Conservation (phyloP, 2,113 vertebrate genomes). For the Corythaeola cristata region DNA sequence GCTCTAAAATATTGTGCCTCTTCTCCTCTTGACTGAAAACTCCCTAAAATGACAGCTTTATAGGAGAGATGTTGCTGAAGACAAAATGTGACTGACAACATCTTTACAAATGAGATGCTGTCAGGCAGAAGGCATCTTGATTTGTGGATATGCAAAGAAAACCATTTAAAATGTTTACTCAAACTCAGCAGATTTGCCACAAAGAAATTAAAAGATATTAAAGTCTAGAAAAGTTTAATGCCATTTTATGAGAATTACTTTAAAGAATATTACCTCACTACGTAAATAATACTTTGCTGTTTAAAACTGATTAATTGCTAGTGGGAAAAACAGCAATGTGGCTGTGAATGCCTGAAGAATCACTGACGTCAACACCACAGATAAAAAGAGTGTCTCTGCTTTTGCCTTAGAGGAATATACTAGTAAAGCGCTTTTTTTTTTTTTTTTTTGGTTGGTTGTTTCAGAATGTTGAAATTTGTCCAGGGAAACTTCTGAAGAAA, state of each 20-base stretch:
- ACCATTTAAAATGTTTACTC: not conserved
- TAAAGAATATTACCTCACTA: not conserved
- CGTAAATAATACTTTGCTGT: not conserved
- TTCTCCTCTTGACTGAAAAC: not conserved
- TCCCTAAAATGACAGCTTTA: not conserved
- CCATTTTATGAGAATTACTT: not conserved
- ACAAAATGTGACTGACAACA: slow-evolving; percentile 1
- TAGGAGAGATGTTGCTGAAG: not conserved
- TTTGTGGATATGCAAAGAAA: not conserved
- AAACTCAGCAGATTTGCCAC: not conserved
- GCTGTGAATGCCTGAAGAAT: not conserved
- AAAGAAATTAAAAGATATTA: not conserved
- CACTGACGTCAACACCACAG: not conserved
- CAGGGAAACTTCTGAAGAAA: not conserved
- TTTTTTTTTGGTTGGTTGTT: not conserved
- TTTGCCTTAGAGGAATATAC: not conserved
- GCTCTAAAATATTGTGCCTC: not conserved
- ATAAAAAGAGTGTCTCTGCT: not conserved
- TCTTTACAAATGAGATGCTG: not conserved
- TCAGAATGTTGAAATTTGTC: not conserved
- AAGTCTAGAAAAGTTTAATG: not conserved
- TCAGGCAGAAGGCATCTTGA: slow-evolving; percentile 3
- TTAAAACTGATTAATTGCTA: not conserved
- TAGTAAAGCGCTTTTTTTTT: not conserved
- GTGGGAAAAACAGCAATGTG: not conserved